phyloP scores from a whole-genome alignment of 2,797 vertebrate species.

The Gymnothorax reevesii region DNA sequence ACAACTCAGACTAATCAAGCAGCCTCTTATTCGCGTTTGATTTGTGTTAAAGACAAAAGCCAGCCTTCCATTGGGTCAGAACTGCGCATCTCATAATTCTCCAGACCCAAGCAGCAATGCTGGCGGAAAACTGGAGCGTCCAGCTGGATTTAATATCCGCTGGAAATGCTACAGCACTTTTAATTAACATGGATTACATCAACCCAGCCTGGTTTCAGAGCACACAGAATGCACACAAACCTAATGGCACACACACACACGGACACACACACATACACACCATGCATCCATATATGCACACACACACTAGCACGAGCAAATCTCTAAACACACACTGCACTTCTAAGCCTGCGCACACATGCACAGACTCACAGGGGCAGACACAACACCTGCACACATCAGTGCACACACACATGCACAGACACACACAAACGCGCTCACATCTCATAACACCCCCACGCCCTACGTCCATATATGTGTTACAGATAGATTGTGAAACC shows the following conservation, averaged over 20 bases:
- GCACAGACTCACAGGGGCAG: background rate
- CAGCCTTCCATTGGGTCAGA: background rate
- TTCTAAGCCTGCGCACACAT: background rate
- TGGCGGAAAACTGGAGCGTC: background rate
- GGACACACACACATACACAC: background rate
- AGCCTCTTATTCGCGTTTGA: background rate
- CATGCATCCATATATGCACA: background rate
- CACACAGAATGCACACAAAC: conserved; percentile 8
- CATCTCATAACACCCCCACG: background rate
- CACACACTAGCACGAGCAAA: conserved; percentile 5
- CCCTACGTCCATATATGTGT: too few relatives aligned
- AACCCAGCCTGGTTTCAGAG: background rate
- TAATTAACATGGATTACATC: conserved; percentile 15
- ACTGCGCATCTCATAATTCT: background rate
- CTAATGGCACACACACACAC: conserved; percentile 11
- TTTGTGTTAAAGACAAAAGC: background rate
- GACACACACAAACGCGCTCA: conserved; percentile 2
- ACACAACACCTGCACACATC: background rate
- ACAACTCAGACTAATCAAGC: too few relatives aligned
- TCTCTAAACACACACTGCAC: conserved; percentile 19
- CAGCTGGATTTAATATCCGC: conserved; percentile 1
- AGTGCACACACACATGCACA: conserved; percentile 5
- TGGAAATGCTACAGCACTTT: conserved; percentile 2
- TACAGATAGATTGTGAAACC: too few relatives aligned
- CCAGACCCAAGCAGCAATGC: background rate